Evolutionary conservation across 2,113 vertebrate genomes (phyloP).

Genomic region (Ardeotis arabs): DNA sequence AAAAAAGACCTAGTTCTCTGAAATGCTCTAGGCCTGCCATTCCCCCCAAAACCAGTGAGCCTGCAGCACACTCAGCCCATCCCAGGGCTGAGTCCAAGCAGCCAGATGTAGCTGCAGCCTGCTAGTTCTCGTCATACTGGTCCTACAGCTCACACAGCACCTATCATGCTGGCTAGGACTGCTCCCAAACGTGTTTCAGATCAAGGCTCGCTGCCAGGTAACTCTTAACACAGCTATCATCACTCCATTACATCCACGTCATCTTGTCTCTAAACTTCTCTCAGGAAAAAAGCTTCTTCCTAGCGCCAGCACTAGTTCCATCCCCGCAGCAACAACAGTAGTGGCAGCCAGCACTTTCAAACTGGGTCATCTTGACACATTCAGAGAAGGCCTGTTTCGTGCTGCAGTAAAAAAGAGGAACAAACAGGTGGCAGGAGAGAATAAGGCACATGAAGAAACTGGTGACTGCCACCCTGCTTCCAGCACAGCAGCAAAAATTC

Average conservation of each 20-base stretch:
- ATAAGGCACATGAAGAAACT: constrained; percentile 12
- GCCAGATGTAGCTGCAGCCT: background rate
- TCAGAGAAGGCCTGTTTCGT: background rate
- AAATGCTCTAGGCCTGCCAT: background rate
- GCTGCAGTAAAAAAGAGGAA: constrained; percentile 40
- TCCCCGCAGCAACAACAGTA: background rate
- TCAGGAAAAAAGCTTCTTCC: background rate
- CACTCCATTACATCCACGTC: background rate
- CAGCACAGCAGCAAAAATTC: background rate
- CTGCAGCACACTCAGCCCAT: rapidly evolving
- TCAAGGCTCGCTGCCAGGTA: background rate
- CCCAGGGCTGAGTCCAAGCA: background rate
- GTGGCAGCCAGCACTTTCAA: background rate
- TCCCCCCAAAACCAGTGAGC: background rate
- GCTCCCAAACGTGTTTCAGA: background rate
- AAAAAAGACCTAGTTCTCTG: background rate
- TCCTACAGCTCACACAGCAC: background rate
- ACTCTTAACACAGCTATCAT: constrained; percentile 1
- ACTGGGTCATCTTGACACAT: background rate
- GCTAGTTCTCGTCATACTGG: background rate
- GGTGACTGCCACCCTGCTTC: background rate
- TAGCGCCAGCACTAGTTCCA: background rate
- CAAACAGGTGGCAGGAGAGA: constrained; percentile 67
- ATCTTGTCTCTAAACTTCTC: background rate
- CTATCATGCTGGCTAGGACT: background rate